These are phyloP conservation scores for Tamandua tetradactyla DNA, from an alignment of 2,797 vertebrate species.

Conservation along the genomic window DNA sequence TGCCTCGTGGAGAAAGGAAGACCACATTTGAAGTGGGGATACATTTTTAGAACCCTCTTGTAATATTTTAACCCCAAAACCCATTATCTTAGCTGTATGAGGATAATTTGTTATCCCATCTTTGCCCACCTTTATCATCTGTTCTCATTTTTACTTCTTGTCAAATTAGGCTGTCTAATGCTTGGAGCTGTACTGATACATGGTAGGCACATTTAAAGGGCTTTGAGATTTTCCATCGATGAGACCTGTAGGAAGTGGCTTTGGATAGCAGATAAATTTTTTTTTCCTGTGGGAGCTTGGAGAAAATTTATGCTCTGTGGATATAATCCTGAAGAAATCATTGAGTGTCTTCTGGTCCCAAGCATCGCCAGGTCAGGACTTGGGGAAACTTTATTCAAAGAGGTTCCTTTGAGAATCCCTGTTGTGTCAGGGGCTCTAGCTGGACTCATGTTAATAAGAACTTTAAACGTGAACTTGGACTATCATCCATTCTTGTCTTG, in stretches of 20 bases:
- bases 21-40: neutral
- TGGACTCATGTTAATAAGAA: neutral
- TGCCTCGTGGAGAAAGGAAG: neutral
- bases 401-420: neutral
- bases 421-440: fast-evolving
- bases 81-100: neutral
- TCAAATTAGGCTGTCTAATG: neutral
- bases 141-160: neutral
- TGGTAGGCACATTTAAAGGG: neutral
- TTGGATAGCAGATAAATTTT: neutral
- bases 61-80: neutral
- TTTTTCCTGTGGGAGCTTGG: neutral
- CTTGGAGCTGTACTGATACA: fast-evolving
- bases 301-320: neutral
- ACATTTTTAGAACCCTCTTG: neutral
- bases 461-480: neutral
- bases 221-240: neutral
- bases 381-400: neutral
- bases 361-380: neutral
- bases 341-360: neutral
- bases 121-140: neutral
- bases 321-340: neutral
- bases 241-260: neutral
- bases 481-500: neutral
- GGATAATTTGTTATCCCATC: neutral